Evolutionary conservation across 2,797 vertebrate species (phyloP).

Genomic region (Pipistrellus pipistrellus): DNA sequence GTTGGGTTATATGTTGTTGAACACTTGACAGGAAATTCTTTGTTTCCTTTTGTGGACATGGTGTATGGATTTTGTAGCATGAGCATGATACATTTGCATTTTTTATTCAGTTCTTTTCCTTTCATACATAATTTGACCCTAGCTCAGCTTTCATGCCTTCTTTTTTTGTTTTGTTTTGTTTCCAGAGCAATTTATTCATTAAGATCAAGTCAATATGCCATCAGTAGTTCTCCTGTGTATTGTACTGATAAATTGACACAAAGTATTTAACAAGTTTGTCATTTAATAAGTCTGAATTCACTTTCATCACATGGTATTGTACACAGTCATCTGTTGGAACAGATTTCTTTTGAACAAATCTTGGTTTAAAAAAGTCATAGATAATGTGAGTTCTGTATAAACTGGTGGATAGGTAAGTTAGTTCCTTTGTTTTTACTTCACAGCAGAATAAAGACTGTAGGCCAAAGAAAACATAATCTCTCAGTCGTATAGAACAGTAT

Average conservation of each 20-base stretch:
- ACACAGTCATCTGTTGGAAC: too few relatives aligned
- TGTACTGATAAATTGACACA: too few relatives aligned
- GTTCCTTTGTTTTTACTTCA: slow-evolving; percentile 83
- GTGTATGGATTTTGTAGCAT: not conserved
- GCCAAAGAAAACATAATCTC: slow-evolving; percentile 82
- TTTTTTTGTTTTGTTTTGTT: not conserved
- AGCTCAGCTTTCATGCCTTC: not conserved
- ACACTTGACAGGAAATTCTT: not conserved
- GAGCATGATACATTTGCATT: not conserved
- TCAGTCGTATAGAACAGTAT: slow-evolving; percentile 82
- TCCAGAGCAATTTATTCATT: slow-evolving; percentile 84
- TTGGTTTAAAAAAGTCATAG: slow-evolving; percentile 87
- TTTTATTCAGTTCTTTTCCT: slow-evolving; percentile 19
- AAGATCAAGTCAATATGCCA: slow-evolving; percentile 70
- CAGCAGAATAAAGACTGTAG: slow-evolving; percentile 86
- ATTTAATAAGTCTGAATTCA: too few relatives aligned
- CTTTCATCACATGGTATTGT: too few relatives aligned
- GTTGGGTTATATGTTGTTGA: not conserved
- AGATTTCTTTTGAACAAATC: too few relatives aligned
- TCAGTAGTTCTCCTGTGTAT: not conserved
- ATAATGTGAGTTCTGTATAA: slow-evolving; percentile 88
- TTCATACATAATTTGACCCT: not conserved
- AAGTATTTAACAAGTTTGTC: too few relatives aligned
- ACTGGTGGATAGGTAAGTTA: slow-evolving; percentile 83
- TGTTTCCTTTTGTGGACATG: not conserved